Evolutionary conservation across 2,113 vertebrate species (phyloP).

Genomic region (Mungos mungo): DNA sequence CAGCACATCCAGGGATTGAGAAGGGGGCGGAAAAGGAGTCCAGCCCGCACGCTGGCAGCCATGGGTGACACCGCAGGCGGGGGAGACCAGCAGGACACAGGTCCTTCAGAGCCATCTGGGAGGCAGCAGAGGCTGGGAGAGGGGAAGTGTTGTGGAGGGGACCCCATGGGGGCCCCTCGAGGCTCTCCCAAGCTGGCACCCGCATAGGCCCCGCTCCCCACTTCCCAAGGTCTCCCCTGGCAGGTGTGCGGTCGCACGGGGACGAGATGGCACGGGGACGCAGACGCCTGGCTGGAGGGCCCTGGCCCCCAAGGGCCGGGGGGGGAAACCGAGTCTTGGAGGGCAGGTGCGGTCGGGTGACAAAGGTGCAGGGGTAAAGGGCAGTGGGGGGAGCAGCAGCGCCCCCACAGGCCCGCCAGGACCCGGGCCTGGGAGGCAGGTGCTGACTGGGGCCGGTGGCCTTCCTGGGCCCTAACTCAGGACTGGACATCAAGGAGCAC

Average conservation of each 20-base stretch:
- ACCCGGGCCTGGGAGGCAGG: neutral
- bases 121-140: neutral
- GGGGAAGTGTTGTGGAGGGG: no score
- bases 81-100: neutral
- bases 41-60: rapidly evolving
- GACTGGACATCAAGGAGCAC: neutral
- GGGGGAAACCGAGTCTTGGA: neutral
- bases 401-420: neutral
- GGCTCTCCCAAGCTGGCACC: neutral
- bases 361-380: neutral
- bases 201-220: neutral
- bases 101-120: neutral
- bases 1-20: neutral
- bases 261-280: neutral
- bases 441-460: neutral
- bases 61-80: rapidly evolving
- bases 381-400: neutral
- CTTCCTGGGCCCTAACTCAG: neutral
- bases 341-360: neutral
- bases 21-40: neutral
- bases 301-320: neutral
- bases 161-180: no score
- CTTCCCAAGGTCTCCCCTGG: neutral
- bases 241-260: neutral
- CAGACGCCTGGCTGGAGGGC: no score